These are phyloP conservation scores for Rhea americana DNA, from an alignment of 2,113 vertebrate species.

Conservation along the genomic window DNA sequence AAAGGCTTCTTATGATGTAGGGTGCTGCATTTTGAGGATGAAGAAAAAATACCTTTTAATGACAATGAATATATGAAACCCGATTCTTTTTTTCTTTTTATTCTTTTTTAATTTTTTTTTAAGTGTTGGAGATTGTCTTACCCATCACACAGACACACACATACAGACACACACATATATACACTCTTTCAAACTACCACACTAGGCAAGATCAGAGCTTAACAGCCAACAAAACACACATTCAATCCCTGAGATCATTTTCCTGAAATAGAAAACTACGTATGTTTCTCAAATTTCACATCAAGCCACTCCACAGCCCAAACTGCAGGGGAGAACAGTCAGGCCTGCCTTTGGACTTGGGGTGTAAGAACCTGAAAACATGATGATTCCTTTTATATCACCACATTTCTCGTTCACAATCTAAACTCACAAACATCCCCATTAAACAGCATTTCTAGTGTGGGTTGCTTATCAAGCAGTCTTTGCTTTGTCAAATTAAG, in stretches of 20 bases:
- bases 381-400: constrained; percentile 59
- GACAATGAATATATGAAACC: constrained; percentile 44
- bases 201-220: constrained; percentile 80
- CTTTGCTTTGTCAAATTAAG: constrained; percentile 86
- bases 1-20: constrained; percentile 23
- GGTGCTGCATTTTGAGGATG: not conserved
- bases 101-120: not conserved
- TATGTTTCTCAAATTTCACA: constrained; percentile 85
- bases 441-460: constrained; percentile 56
- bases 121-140: constrained; percentile 60
- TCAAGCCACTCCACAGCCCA: constrained; percentile 79
- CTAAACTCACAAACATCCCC: constrained; percentile 69
- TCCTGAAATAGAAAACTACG: constrained; percentile 87
- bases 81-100: not conserved
- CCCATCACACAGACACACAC: constrained; percentile 63
- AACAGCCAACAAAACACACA: constrained; percentile 77
- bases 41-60: not conserved
- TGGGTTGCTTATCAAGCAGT: constrained; percentile 76
- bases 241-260: constrained; percentile 84
- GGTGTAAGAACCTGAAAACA: constrained; percentile 54
- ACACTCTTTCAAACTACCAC: constrained; percentile 64
- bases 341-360: constrained; percentile 60
- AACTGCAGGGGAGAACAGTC: constrained; percentile 73
- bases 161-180: not conserved
- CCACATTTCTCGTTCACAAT: constrained; percentile 63